phyloP scores from a whole-genome alignment of 2,113 vertebrate species.

The Numida meleagris region DNA sequence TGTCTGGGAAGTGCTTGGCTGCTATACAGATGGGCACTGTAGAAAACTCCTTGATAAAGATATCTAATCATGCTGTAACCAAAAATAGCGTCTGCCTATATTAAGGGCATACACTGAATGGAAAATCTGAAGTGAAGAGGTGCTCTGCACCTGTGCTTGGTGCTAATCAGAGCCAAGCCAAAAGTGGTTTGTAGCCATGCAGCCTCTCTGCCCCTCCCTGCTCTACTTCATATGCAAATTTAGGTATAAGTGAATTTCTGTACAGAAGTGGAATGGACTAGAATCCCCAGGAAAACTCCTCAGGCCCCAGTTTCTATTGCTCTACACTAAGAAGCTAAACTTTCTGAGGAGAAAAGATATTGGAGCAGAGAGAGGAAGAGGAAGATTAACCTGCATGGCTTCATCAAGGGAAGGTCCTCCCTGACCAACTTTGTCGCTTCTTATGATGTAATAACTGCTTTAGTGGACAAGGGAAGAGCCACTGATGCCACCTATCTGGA shows the following conservation, averaged over 20 bases:
- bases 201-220: background rate
- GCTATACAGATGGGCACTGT: background rate
- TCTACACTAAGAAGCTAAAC: background rate
- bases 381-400: background rate
- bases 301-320: background rate
- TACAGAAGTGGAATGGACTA: background rate
- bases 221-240: background rate
- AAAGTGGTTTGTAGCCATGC: slow-evolving; percentile 8
- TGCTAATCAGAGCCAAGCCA: slow-evolving; percentile 12
- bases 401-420: no score
- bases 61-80: slow-evolving; percentile 39
- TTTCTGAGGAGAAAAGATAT: background rate
- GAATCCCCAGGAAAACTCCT: background rate
- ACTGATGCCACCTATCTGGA: no score
- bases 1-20: slow-evolving; percentile 55
- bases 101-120: slow-evolving; percentile 1
- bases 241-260: background rate
- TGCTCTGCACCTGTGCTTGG: slow-evolving; percentile 37
- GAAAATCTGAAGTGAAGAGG: slow-evolving; percentile 17
- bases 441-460: no score
- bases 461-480: no score
- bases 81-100: slow-evolving; percentile 46
- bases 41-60: slow-evolving; percentile 59
- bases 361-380: background rate
- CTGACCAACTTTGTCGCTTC: no score